A percentile compares a stretch with the other conserved stretches of the same genome.
Conservation (phyloP, 2,888 invertebrate species). For the Suillia variegata region DNA sequence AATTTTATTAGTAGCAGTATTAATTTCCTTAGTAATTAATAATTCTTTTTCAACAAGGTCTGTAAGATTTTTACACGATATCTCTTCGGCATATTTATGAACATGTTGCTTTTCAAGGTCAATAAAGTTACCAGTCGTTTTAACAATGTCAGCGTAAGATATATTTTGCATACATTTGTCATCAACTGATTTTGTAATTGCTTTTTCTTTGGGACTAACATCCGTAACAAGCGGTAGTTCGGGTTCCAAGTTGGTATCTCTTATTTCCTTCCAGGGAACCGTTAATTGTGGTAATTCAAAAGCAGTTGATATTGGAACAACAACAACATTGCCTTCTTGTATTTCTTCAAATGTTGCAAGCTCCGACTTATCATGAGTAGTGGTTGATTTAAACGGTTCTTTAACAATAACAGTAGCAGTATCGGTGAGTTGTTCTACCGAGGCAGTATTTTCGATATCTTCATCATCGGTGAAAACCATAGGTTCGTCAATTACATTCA, state of each 20-base stretch:
- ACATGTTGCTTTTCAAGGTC: slow-evolving; percentile 38
- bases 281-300: slow-evolving; percentile 25
- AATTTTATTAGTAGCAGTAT: background rate
- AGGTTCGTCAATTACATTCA: slow-evolving; percentile 49
- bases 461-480: slow-evolving; percentile 49
- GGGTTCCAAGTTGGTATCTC: background rate
- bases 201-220: too few relatives aligned
- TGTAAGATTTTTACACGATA: too few relatives aligned
- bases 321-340: background rate
- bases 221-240: too few relatives aligned
- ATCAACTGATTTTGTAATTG: background rate
- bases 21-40: too few relatives aligned
- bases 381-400: background rate
- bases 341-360: too few relatives aligned
- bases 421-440: slow-evolving; percentile 1
- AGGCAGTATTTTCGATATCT: slow-evolving; percentile 1
- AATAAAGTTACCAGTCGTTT: slow-evolving; percentile 36
- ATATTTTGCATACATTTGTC: slow-evolving; percentile 25
- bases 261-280: slow-evolving; percentile 24
- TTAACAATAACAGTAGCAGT: too few relatives aligned
- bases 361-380: background rate
- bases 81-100: slow-evolving; percentile 7
- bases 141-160: slow-evolving; percentile 41
- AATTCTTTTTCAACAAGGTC: too few relatives aligned
- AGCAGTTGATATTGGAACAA: slow-evolving; percentile 14